phyloP scores from a whole-genome alignment of 2,797 vertebrate species.

The Momotus momota region DNA sequence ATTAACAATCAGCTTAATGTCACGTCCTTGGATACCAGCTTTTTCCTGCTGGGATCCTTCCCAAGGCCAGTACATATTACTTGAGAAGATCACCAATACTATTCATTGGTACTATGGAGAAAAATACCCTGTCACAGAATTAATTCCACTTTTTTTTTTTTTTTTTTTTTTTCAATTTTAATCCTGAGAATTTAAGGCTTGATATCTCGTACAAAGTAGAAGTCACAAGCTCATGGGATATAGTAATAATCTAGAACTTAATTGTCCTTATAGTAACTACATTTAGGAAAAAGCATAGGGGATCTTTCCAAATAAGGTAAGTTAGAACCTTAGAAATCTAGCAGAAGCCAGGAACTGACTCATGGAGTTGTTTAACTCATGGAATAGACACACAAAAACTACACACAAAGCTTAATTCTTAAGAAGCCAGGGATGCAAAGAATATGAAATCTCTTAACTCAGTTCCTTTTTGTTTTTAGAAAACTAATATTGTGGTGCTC shows the following conservation, averaged over 20 bases:
- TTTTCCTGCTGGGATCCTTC: neutral
- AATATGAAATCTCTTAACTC: neutral
- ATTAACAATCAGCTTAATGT: neutral
- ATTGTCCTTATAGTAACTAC: neutral
- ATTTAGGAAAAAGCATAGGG: rapidly evolving
- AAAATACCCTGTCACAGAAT: neutral
- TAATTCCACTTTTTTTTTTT: too few relatives aligned
- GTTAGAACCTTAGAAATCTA: neutral
- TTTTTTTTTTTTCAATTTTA: neutral
- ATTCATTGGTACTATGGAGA: neutral
- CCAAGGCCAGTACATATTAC: neutral
- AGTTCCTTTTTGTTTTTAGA: neutral
- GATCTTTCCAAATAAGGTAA: neutral
- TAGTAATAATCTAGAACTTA: neutral
- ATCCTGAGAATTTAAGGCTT: neutral
- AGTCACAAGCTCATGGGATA: neutral
- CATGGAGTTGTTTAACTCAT: neutral
- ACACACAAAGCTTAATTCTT: neutral
- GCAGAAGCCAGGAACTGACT: neutral
- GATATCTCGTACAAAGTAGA: neutral
- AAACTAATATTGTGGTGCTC: neutral
- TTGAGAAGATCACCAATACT: neutral
- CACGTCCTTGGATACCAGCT: neutral
- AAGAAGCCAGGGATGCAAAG: neutral
- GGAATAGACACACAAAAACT: neutral